Evolutionary conservation across 2,888 invertebrate species (phyloP), one percentile per base, ranked within the genome.

Genomic region (Brachyptera putata): DNA sequence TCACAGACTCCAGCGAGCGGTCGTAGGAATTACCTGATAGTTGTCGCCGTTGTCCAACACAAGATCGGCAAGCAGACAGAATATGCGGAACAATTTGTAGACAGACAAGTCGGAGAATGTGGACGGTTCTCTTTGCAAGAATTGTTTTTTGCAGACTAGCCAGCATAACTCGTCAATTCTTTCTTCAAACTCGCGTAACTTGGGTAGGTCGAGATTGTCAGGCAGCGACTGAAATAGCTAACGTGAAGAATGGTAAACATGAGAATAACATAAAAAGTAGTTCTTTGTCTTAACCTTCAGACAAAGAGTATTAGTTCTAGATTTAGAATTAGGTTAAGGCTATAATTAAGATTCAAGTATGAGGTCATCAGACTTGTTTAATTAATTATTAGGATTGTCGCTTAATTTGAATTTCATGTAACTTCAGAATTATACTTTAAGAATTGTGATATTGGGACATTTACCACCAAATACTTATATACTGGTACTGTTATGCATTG

Each of bases 121-220:
- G 1, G 82, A 78, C 67, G 80, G 79, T 63, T 84, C 81, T 41
- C 86, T 76, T 2, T 77, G 73, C 21, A 86, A 69, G 64, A 84
- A 83, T 57, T 77, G 78, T 70, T 85, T 86, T 60, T 85, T 81
- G 70, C 89, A 90, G 5, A 91, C 83, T 61, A 89, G 75, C 91
- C 91, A 91, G 72, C 90, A 90, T 57, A 86, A 84, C 76, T 87
- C 86, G 66, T 87, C 86, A 30, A 89, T 86, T 69, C 82, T 81
- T 63, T 79, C 80, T 73, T 86, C 86, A 65, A 79, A 84, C 49
- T 79, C 79, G 63, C 84, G 77, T 5, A 84, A 74, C 62, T 81
- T 79, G 0, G 79, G 74, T 50, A 84, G 70, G 0, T 80, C 79
- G 22, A 82, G 72, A 11, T 82, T 80, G 66, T 82, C 82, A 1